Percentiles rank a stretch among this genome's conserved stretches.
phyloP scores from a whole-genome alignment of 2,888 invertebrate species.

The Cephus pulcher region DNA sequence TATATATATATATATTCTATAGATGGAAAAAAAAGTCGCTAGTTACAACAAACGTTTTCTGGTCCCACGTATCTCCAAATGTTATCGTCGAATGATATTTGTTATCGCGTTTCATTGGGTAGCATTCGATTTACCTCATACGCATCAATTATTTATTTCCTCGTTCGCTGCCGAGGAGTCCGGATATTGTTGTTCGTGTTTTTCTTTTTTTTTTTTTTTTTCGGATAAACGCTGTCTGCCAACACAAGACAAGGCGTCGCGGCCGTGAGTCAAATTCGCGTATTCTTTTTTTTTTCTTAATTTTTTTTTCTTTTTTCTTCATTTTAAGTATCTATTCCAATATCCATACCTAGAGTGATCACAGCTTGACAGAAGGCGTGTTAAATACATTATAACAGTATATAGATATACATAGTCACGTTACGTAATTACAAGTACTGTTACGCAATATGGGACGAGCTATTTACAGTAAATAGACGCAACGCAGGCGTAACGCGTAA shows the following conservation, averaged over 20 bases:
- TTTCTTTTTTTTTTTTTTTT: not conserved
- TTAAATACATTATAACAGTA: conserved; percentile 40
- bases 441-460: conserved; percentile 21
- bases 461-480: conserved; percentile 21
- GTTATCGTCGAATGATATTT: conserved; percentile 22
- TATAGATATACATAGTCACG: conserved; percentile 37
- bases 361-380: conserved; percentile 64
- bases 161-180: not conserved
- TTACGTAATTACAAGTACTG: conserved; percentile 29
- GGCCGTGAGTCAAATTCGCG: not conserved
- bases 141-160: too few species aligned
- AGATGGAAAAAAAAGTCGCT: conserved; percentile 31
- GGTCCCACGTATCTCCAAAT: conserved; percentile 51
- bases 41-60: conserved; percentile 42
- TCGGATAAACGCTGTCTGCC: not conserved
- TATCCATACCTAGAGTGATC: conserved; percentile 55
- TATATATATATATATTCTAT: too few species aligned
- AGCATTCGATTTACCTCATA: too few species aligned
- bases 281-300: not conserved
- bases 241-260: not conserved
- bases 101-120: not conserved
- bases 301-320: not conserved
- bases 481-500: not conserved
- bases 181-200: not conserved
- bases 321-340: conserved; percentile 23